Conservation (phyloP, 2,113 vertebrate genomes). For the Pelobates fuscus region DNA sequence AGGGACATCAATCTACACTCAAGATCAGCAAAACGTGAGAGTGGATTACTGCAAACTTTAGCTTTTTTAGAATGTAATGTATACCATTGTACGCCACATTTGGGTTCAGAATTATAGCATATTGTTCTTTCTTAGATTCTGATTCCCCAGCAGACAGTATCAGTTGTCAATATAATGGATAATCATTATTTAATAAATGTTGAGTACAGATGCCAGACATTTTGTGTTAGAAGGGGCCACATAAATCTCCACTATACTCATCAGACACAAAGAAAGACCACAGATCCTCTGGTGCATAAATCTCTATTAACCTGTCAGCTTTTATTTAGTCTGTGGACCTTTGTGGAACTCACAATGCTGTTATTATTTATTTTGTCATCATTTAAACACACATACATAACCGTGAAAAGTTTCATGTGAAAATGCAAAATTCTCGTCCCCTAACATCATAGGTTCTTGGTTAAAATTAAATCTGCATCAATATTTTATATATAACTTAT, state of each 20-base stretch:
- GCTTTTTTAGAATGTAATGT: conserved; percentile 1
- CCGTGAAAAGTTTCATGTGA: neutral
- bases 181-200: conserved; percentile 16
- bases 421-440: neutral
- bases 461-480: too few species aligned
- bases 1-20: conserved; percentile 22
- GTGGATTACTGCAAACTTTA: conserved; percentile 16
- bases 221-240: neutral
- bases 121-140: neutral
- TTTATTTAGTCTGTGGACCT: neutral
- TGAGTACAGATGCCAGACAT: neutral
- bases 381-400: neutral
- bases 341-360: neutral
- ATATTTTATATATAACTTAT: too few species aligned
- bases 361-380: conserved; percentile 16
- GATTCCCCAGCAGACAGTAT: neutral
- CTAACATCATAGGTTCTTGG: too few species aligned
- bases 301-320: conserved; percentile 8
- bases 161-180: conserved; percentile 12
- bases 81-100: neutral
- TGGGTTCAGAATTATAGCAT: neutral
- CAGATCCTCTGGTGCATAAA: neutral
- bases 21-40: conserved; percentile 21
- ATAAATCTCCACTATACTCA: conserved; percentile 17
- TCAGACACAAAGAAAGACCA: neutral